phyloP scores from a whole-genome alignment of 2,113 vertebrate genomes.

The Ophiodon elongatus region DNA sequence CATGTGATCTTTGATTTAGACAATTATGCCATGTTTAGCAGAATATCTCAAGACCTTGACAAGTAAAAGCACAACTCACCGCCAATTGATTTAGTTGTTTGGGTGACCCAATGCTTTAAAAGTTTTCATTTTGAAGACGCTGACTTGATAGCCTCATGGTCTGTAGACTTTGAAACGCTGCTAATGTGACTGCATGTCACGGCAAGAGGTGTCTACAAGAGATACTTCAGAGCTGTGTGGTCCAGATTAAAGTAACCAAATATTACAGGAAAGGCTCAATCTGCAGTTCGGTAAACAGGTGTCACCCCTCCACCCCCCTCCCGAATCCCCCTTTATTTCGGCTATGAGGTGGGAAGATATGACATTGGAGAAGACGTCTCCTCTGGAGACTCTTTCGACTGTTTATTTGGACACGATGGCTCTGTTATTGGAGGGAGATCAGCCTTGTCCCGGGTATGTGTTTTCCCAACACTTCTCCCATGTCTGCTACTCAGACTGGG shows the following conservation, averaged over 20 bases:
- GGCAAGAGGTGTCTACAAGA: neutral
- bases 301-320: conserved; percentile 23
- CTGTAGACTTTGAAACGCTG: too few relatives aligned
- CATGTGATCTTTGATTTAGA: neutral
- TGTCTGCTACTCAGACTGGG: conserved; percentile 58
- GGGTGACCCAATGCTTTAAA: neutral
- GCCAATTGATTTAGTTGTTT: neutral
- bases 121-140: too few relatives aligned
- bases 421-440: conserved; percentile 58
- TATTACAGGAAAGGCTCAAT: conserved; percentile 1
- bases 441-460: conserved; percentile 22
- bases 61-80: neutral
- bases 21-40: neutral
- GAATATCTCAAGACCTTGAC: neutral
- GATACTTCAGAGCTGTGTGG: conserved; percentile 22
- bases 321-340: conserved; percentile 15
- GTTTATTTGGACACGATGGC: conserved; percentile 65
- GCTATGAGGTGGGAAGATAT: conserved; percentile 15
- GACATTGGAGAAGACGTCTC: conserved; percentile 26
- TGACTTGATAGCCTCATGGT: neutral
- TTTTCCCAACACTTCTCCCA: conserved; percentile 57
- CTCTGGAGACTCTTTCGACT: conserved; percentile 35
- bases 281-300: conserved; percentile 43
- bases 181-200: too few relatives aligned
- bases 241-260: conserved; percentile 16